phyloP scores from a whole-genome alignment of 1,140 invertebrate genomes.

The Cephus cinctus region DNA sequence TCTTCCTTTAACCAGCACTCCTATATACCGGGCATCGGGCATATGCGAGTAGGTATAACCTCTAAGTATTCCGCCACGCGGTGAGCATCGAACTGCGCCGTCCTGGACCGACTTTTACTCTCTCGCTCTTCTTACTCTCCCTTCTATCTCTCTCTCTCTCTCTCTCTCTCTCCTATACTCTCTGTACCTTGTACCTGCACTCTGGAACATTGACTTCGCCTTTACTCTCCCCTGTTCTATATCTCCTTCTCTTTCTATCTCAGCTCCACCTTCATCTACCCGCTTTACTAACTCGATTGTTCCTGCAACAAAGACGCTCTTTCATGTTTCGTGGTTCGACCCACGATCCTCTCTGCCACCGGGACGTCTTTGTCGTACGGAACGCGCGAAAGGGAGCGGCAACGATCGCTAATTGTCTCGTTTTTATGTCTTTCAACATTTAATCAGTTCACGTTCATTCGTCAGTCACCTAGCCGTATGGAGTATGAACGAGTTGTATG shows the following conservation, averaged over 20 bases:
- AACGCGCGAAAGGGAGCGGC: background rate
- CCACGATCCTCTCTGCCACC: constrained; percentile 10
- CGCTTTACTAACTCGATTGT: constrained; percentile 32
- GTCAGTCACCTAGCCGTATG: too few relatives aligned
- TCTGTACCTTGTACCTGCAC: too few relatives aligned
- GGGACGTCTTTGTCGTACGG: constrained; percentile 8
- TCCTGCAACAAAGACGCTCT: constrained; percentile 33
- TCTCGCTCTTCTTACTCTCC: background rate
- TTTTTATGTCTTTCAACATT: too few relatives aligned
- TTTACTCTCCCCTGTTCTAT: background rate
- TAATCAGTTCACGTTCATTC: too few relatives aligned
- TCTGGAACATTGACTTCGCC: too few relatives aligned
- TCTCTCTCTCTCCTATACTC: too few relatives aligned
- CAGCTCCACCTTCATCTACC: background rate
- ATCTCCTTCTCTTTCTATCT: background rate
- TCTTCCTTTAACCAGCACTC: constrained; percentile 41
- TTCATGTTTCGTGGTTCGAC: constrained; percentile 29
- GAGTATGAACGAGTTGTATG: too few relatives aligned
- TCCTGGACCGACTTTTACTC: background rate
- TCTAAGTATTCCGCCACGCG: background rate
- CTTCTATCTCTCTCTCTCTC: background rate
- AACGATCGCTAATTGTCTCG: background rate
- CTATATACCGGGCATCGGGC: too few relatives aligned
- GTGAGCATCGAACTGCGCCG: background rate
- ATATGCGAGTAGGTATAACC: background rate